Percentiles rank a stretch among this genome's conserved stretches.
Conservation (phyloP, 1,140 invertebrate genomes). For the Globodera ellingtonae region DNA sequence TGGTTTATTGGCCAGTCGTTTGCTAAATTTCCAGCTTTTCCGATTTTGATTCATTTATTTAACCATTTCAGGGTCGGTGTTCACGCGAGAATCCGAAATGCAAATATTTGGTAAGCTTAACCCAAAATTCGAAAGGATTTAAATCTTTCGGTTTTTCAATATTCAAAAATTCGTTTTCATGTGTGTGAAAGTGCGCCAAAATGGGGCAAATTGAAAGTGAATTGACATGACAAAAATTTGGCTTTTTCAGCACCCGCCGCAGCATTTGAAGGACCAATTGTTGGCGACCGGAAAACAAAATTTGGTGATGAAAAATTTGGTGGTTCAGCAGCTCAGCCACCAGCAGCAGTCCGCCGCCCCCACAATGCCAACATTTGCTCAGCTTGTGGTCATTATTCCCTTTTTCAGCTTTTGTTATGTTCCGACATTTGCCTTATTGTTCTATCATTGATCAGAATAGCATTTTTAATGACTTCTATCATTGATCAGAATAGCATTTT, state of each 20-base stretch:
- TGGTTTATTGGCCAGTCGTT: too few relatives aligned
- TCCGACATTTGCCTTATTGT: too few relatives aligned
- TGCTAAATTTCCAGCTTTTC: neutral
- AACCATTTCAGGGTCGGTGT: constrained; percentile 84
- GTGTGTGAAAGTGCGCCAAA: too few relatives aligned
- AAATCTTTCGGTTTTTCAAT: neutral
- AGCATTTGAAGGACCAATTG: constrained; percentile 98
- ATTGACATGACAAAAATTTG: too few relatives aligned
- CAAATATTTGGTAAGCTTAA: constrained; percentile 87
- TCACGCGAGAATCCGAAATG: constrained; percentile 99
- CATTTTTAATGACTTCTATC: too few relatives aligned
- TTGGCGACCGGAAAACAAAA: constrained; percentile 99
- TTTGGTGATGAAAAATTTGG: constrained; percentile 80
- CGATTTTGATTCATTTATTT: constrained; percentile 21
- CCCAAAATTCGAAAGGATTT: neutral
- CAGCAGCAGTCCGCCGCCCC: constrained; percentile 31
- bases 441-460: too few relatives aligned
- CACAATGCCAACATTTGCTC: constrained; percentile 42
- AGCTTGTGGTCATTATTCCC: constrained; percentile 34
- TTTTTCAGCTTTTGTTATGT: too few relatives aligned
- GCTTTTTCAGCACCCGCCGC: constrained; percentile 71
- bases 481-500: neutral
- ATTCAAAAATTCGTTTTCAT: neutral
- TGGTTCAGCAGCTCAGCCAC: constrained; percentile 51
- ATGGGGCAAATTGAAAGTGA: too few relatives aligned